Evolutionary conservation across 1,140 invertebrate genomes (phyloP).

Genomic region (Diachasma alloeum): DNA sequence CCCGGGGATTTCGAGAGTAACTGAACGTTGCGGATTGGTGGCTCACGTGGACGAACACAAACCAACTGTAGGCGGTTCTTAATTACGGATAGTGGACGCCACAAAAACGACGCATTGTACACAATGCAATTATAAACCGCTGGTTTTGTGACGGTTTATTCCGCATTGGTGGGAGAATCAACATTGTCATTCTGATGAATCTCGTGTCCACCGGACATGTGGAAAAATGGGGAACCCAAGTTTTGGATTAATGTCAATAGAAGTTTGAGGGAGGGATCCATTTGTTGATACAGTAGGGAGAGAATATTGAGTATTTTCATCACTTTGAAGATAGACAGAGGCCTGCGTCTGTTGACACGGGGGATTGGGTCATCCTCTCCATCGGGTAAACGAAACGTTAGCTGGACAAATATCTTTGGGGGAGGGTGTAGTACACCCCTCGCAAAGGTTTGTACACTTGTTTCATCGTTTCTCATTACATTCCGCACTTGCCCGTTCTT

Average conservation of each 20-base stretch:
- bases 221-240: not conserved
- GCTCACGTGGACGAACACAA: not conserved
- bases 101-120: not conserved
- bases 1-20: slow-evolving; percentile 11
- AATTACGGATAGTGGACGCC: not conserved
- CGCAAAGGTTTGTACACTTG: not conserved
- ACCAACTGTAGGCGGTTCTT: not conserved
- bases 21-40: not conserved
- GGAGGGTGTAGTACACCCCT: not conserved
- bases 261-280: no score
- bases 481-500: not conserved
- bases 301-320: not conserved
- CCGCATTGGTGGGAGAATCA: not conserved
- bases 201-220: not conserved
- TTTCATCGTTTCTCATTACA: slow-evolving; percentile 11
- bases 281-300: not conserved
- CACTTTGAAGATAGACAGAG: slow-evolving; percentile 18
- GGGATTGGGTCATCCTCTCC: slow-evolving; percentile 36
- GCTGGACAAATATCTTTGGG: slow-evolving; percentile 34
- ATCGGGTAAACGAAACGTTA: slow-evolving; percentile 37
- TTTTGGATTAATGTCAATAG: not conserved
- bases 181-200: not conserved
- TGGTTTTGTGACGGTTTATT: not conserved
- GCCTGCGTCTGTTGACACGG: slow-evolving; percentile 22
- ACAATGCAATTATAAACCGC: no score